phyloP scores from a whole-genome alignment of 64 coral and sea anemone genomes.

The Trachythela sp. region DNA sequence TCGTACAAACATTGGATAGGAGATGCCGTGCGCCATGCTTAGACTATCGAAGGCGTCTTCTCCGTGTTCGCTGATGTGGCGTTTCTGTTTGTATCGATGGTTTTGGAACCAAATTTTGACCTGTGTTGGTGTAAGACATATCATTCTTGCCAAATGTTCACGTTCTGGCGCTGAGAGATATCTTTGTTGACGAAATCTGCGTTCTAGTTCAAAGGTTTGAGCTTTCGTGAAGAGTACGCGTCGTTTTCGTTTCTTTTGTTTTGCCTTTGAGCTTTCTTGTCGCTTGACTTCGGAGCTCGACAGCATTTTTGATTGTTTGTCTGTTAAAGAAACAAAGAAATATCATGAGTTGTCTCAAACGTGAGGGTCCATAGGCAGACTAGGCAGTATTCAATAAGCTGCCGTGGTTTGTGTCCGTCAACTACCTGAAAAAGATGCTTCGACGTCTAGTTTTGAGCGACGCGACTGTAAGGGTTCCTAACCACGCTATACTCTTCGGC shows the following conservation, averaged over 20 bases:
- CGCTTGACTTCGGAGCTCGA: not conserved
- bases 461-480: too few relatives aligned
- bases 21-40: not conserved
- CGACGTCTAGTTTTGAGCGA: too few relatives aligned
- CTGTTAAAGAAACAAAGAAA: not conserved
- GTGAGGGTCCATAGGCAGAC: too few relatives aligned
- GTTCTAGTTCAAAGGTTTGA: slow-evolving; percentile 70
- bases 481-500: too few relatives aligned
- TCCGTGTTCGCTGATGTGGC: slow-evolving; percentile 51
- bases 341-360: too few relatives aligned
- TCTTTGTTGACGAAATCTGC: slow-evolving; percentile 61
- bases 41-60: slow-evolving; percentile 25
- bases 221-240: slow-evolving; percentile 63
- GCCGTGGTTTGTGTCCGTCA: too few relatives aligned
- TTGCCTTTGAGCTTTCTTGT: slow-evolving; percentile 38
- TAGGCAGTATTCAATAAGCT: too few relatives aligned
- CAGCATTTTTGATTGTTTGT: slow-evolving; percentile 9
- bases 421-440: too few relatives aligned
- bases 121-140: slow-evolving; percentile 64
- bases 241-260: slow-evolving; percentile 56
- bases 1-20: not conserved
- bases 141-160: slow-evolving; percentile 65
- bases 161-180: slow-evolving; percentile 71
- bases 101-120: slow-evolving; percentile 90
- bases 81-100: slow-evolving; percentile 70